Percentiles rank a stretch among this genome's conserved stretches.
These are phyloP conservation scores for Hassar affinis DNA, from an alignment of 2,113 vertebrate genomes.

Conservation along the genomic window DNA sequence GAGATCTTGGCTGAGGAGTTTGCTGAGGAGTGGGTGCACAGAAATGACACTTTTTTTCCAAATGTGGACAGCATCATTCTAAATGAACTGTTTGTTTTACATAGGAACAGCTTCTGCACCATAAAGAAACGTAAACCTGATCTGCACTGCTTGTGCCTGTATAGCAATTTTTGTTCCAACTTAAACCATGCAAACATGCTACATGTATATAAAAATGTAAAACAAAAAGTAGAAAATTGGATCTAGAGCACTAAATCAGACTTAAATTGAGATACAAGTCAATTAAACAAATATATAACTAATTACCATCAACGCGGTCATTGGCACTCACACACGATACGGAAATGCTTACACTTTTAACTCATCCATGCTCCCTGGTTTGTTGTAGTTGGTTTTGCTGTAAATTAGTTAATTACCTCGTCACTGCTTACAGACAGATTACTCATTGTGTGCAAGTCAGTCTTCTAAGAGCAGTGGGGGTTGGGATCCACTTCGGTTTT, in stretches of 20 bases:
- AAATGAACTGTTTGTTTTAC: conserved; percentile 35
- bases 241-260: conserved; percentile 31
- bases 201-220: conserved; percentile 56
- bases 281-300: conserved; percentile 42
- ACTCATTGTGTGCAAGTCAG: conserved; percentile 25
- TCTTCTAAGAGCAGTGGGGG: conserved; percentile 2
- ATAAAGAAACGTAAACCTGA: conserved; percentile 27
- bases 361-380: conserved; percentile 30
- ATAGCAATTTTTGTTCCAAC: conserved; percentile 46
- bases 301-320: conserved; percentile 29
- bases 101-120: conserved; percentile 35
- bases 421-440: conserved; percentile 43
- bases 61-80: conserved; percentile 42
- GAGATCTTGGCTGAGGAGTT: not conserved
- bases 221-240: conserved; percentile 28
- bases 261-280: conserved; percentile 38
- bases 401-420: conserved; percentile 37
- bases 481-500: conserved; percentile 18
- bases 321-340: conserved; percentile 47
- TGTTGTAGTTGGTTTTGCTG: conserved; percentile 35
- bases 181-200: conserved; percentile 66
- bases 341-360: conserved; percentile 35
- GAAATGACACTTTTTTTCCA: not conserved
- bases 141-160: conserved; percentile 14
- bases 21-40: not conserved